phyloP scores from a whole-genome alignment of 1,140 invertebrate genomes.

The Drosophila pachea region DNA sequence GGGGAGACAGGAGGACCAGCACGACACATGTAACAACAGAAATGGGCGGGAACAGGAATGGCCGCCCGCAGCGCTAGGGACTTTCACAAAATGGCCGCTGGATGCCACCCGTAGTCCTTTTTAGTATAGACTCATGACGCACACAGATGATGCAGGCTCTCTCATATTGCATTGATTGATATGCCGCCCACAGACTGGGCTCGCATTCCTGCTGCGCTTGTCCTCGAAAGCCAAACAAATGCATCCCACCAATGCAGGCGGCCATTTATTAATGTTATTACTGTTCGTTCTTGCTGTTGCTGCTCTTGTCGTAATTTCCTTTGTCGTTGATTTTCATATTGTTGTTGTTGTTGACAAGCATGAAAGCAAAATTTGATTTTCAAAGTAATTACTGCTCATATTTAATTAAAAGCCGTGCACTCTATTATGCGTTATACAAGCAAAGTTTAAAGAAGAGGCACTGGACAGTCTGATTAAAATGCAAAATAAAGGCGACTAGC shows the following conservation, averaged over 20 bases:
- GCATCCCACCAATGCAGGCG: neutral
- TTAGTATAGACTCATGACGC: slow-evolving; percentile 29
- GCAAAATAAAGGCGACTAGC: no score
- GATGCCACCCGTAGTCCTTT: slow-evolving; percentile 21
- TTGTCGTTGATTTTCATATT: no score
- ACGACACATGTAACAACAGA: slow-evolving; percentile 2
- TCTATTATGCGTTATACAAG: neutral
- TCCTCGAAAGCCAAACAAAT: slow-evolving; percentile 20
- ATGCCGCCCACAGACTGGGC: slow-evolving; percentile 13
- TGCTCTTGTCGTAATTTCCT: slow-evolving; percentile 1
- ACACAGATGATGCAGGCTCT: slow-evolving; percentile 40
- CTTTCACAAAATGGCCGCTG: slow-evolving; percentile 42
- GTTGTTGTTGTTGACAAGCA: no score
- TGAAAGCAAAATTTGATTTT: slow-evolving; percentile 25
- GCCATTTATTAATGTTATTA: slow-evolving; percentile 4
- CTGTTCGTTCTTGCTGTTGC: no score
- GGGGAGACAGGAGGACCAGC: neutral
- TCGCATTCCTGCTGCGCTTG: slow-evolving; percentile 1
- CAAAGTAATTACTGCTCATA: neutral
- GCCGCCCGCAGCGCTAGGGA: slow-evolving; percentile 22
- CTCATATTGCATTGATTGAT: slow-evolving; percentile 48
- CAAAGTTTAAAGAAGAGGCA: neutral
- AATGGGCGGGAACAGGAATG: slow-evolving; percentile 1
- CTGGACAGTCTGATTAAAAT: no score
- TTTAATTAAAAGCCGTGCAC: slow-evolving; percentile 7